Evolutionary conservation across 2,113 vertebrate genomes (phyloP).

Genomic region (Cryptoleucopteryx plumbea): DNA sequence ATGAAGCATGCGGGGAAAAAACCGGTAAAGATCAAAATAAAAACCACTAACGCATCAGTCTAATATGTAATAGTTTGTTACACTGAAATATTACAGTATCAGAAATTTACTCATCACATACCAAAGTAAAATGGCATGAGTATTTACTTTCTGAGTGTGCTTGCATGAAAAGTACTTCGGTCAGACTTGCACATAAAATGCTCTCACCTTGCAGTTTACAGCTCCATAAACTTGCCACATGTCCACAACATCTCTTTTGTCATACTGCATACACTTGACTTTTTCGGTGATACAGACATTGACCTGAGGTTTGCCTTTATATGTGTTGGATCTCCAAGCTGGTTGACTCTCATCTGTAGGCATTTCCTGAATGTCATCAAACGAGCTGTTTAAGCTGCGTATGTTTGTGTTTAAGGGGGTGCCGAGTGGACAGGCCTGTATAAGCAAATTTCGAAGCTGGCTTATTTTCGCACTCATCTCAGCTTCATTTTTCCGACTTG

Average conservation of each 20-base stretch:
- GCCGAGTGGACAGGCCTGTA: conserved; percentile 88
- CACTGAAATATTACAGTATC: background rate
- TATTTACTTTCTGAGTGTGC: background rate
- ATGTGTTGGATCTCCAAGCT: conserved; percentile 83
- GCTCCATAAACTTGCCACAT: conserved; percentile 89
- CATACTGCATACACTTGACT: conserved; percentile 90
- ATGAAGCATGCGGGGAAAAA: background rate
- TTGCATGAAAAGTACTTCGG: background rate
- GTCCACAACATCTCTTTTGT: conserved; percentile 80
- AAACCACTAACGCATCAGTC: background rate
- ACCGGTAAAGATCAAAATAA: background rate
- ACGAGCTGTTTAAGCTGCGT: conserved; percentile 50
- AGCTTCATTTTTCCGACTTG: conserved; percentile 74
- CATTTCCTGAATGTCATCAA: conserved; percentile 63
- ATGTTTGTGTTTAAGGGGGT: conserved; percentile 81
- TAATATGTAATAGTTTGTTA: background rate
- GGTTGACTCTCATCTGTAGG: conserved; percentile 80
- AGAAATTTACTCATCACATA: background rate
- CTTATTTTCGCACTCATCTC: conserved; percentile 75
- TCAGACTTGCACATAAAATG: background rate
- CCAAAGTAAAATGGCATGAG: background rate
- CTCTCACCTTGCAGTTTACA: conserved; percentile 90
- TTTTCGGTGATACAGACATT: conserved; percentile 83
- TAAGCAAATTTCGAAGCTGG: conserved; percentile 78
- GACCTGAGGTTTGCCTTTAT: conserved; percentile 87